A percentile compares a stretch with the other conserved stretches of the same genome.
phyloP scores from a whole-genome alignment of 2,888 invertebrate species.

The Agapostemon virescens region DNA sequence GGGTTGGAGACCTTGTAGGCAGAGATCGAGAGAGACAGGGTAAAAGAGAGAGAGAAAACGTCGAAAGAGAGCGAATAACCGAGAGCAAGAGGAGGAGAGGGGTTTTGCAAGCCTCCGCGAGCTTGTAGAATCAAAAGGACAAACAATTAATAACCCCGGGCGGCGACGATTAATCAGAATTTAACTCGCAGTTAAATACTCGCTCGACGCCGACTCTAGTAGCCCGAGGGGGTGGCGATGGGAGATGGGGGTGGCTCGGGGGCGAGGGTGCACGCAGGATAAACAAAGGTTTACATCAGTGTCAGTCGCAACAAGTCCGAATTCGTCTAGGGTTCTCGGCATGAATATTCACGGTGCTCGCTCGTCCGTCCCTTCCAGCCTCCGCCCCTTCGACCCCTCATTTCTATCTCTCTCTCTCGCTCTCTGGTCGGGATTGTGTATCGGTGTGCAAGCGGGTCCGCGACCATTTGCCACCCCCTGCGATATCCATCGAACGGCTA shows the following conservation, averaged over 20 bases:
- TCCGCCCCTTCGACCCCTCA: constrained; percentile 50
- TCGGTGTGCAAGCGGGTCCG: constrained; percentile 48
- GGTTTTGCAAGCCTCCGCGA: constrained; percentile 19
- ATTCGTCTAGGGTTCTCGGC: constrained; percentile 75
- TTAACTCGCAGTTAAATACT: constrained; percentile 77
- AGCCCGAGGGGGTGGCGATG: constrained; percentile 32
- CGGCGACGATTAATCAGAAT: constrained; percentile 78
- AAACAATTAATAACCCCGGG: constrained; percentile 78
- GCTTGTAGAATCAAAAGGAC: constrained; percentile 75
- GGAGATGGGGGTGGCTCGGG: constrained; percentile 38
- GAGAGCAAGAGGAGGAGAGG: constrained; percentile 33
- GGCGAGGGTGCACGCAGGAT: constrained; percentile 68
- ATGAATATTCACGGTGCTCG: constrained; percentile 75
- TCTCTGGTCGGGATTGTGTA: constrained; percentile 27
- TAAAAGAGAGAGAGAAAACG: background rate
- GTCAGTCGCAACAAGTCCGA: constrained; percentile 81
- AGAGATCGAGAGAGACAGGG: background rate
- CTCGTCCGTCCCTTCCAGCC: constrained; percentile 70
- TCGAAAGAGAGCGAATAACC: constrained; percentile 33
- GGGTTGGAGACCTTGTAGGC: background rate
- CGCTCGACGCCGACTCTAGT: constrained; percentile 40
- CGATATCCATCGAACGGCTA: constrained; percentile 71
- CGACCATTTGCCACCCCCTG: constrained; percentile 65
- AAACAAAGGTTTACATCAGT: constrained; percentile 80
- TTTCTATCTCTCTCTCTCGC: constrained; percentile 29